Evolutionary conservation across 2,797 vertebrate genomes (phyloP), one percentile per base, ranked within the genome.

Genomic region (Dryobates pubescens): DNA sequence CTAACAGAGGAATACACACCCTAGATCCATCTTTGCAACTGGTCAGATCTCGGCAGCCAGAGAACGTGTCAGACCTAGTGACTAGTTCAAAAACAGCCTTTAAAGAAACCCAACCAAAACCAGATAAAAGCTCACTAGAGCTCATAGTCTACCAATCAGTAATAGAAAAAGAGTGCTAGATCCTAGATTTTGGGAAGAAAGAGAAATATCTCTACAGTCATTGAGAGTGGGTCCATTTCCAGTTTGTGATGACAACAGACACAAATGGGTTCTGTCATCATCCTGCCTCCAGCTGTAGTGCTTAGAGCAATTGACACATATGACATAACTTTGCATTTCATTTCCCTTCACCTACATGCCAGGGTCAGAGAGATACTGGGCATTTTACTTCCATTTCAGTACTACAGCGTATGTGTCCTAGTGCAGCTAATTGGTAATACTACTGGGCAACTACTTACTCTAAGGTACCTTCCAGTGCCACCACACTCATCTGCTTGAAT

Each of bases 401-500:
- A 70, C 29, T 65, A 45, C 29, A 86, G 58, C 58, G 54, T 72
- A 53, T 30, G 45, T 30, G 54, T 57, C 88, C 74, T 76, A 65
- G 56, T 34, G 65, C 85, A 92, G 91, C 77, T 89, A 70, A 64
- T 57, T 57, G 70, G 82, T 67, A 84, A 97, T 93, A 95, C 91
- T 71, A 89, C 77, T 36, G 70, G 73, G 36, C 61, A 76, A 54
- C 83, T 56, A 13, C 83, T 91, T 56, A 13, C 83, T 92, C 54
- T 34, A 69, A 81, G 57, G 78, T 14, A 68, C 51, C 61, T 76
- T 10, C 70, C 53, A 87, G 47, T 49, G 51, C 67, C 82, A 88
- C 82, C 73, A 90, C 72, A 73, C 74, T 81, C 86, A 65, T 14
- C 64, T 73, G 24, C 80, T 79, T 32, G 79, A 86, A 77, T 36